Evolutionary conservation across 2,888 invertebrate genomes (phyloP).

Genomic region (Drosophila nigricruria): DNA sequence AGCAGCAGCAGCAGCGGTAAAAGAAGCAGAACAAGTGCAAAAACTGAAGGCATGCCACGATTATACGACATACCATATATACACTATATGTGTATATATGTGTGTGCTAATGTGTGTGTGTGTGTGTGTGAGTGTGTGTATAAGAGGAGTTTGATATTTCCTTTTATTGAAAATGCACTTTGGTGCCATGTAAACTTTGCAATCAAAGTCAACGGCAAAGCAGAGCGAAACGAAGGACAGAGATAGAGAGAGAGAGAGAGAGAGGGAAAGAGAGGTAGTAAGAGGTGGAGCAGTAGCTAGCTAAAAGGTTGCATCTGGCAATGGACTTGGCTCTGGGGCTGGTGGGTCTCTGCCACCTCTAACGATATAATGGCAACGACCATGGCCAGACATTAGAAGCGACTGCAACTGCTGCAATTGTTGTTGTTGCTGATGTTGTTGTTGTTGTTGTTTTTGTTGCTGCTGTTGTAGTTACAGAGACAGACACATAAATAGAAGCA

Average conservation of each 20-base stretch:
- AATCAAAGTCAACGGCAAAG: constrained; percentile 77
- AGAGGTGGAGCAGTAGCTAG: constrained; percentile 11
- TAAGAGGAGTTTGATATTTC: constrained; percentile 68
- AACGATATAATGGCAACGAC: constrained; percentile 80
- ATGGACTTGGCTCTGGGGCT: constrained; percentile 18
- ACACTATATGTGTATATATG: constrained; percentile 36
- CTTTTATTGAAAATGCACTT: constrained; percentile 82
- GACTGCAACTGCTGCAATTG: constrained; percentile 49
- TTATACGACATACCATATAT: constrained; percentile 46
- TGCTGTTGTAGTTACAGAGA: constrained; percentile 27
- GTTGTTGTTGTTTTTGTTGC: constrained; percentile 3
- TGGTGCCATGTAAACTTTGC: constrained; percentile 83
- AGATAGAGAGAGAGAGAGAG: constrained; percentile 19
- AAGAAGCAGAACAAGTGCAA: constrained; percentile 68
- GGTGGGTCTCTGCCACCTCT: constrained; percentile 56
- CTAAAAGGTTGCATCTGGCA: constrained; percentile 42
- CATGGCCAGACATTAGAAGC: constrained; percentile 75
- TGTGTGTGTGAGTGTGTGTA: constrained; percentile 31
- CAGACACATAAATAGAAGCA: constrained; percentile 71
- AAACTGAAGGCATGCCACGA: constrained; percentile 68
- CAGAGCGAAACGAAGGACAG: constrained; percentile 53
- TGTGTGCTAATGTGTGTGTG: constrained; percentile 20
- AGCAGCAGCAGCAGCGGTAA: constrained; percentile 9
- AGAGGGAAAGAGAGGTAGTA: constrained; percentile 9
- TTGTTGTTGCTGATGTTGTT: constrained; percentile 18